These are phyloP conservation scores for Ctenosaura bakeri DNA, from an alignment of 2,797 vertebrate genomes.

Conservation along the genomic window DNA sequence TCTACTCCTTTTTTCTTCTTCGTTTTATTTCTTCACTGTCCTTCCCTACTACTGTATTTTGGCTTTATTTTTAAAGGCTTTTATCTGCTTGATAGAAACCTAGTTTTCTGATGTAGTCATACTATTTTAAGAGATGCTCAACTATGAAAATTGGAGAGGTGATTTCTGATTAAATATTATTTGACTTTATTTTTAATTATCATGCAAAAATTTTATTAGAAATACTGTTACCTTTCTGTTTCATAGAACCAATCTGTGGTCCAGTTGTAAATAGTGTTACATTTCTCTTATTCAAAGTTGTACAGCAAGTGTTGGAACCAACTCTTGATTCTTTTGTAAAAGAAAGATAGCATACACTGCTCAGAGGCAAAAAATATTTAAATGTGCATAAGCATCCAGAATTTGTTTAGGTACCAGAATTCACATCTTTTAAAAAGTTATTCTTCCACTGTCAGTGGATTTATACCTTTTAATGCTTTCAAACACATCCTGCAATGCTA, in stretches of 20 bases:
- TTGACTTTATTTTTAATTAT: slow-evolving; percentile 39
- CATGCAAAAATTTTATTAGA: slow-evolving; percentile 19
- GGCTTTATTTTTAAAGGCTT: slow-evolving; percentile 32
- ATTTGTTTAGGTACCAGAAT: background rate
- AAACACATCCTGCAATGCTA: background rate
- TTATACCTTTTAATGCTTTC: background rate
- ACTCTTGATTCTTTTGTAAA: background rate
- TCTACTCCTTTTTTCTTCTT: background rate
- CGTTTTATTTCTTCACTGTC: background rate
- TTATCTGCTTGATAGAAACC: slow-evolving; percentile 52
- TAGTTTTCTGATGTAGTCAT: slow-evolving; percentile 11
- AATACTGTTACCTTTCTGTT: background rate
- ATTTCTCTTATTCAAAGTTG: background rate
- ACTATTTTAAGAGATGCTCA: slow-evolving; percentile 35
- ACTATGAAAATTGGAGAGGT: background rate
- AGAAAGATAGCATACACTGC: background rate
- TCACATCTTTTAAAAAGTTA: background rate
- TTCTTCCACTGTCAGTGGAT: background rate
- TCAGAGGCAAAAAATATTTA: background rate
- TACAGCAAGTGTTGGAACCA: background rate
- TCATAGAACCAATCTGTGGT: background rate
- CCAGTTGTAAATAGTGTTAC: background rate
- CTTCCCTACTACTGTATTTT: background rate
- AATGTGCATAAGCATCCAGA: background rate
- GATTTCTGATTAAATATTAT: slow-evolving; percentile 47